Percentiles rank a stretch among this genome's conserved stretches.
phyloP scores from a whole-genome alignment of 1,140 invertebrate species.

The Drosophila pandora region DNA sequence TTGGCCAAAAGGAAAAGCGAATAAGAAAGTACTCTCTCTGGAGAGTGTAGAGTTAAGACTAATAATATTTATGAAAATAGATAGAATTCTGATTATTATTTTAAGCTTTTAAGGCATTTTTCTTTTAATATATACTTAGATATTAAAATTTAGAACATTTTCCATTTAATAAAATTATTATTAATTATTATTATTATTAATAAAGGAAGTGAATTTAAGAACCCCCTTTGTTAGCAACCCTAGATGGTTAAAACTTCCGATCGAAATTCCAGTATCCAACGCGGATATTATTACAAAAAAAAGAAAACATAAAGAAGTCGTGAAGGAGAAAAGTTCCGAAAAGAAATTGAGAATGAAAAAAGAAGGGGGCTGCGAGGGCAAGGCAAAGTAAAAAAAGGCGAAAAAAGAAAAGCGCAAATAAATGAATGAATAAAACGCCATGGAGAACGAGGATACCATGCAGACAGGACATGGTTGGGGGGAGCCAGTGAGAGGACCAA shows the following conservation, averaged over 20 bases:
- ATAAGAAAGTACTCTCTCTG: conserved; percentile 11
- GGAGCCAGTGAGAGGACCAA: not conserved
- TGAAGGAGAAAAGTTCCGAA: conserved; percentile 41
- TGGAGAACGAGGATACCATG: conserved; percentile 25
- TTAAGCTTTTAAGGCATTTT: not conserved
- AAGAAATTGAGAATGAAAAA: conserved; percentile 55
- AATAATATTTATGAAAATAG: no score
- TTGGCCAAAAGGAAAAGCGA: conserved; percentile 4
- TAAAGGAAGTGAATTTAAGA: not conserved
- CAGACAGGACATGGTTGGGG: conserved; percentile 1
- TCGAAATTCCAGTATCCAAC: conserved; percentile 31
- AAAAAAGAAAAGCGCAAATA: conserved; percentile 71
- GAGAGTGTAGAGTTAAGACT: no score
- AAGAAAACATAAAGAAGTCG: conserved; percentile 35
- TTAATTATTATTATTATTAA: no score
- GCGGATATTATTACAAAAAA: conserved; percentile 42
- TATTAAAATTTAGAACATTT: no score
- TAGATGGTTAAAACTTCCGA: conserved; percentile 16
- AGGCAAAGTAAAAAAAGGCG: conserved; percentile 14
- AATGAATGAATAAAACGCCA: conserved; percentile 79
- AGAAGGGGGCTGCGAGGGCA: conserved; percentile 10
- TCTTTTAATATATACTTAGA: no score
- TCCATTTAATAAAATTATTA: no score
- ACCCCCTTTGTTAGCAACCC: not conserved
- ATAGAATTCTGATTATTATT: no score